Evolutionary conservation across 2,888 invertebrate species (phyloP), one percentile per base, ranked within the genome.

Genomic region (Pheosia gnoma): DNA sequence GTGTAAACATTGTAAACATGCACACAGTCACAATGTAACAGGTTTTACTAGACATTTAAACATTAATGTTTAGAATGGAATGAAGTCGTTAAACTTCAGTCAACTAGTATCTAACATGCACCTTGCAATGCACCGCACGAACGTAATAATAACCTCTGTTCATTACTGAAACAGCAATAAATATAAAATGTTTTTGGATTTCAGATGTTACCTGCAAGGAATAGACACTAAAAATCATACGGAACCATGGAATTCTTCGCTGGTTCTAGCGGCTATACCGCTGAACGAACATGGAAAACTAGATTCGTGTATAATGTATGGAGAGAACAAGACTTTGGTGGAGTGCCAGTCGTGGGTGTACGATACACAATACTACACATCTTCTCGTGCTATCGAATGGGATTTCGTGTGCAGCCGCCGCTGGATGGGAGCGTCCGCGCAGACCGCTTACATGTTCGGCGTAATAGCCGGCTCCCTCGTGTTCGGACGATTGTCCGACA

Each of bases 401-500:
- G 89, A 96, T 82, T 96, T 97, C 64, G 97, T 98, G 0, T 98
- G 98, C 83, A 95, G 95, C 67, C 92, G 94, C 51, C 94, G 97
- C 55, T 98, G 97, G 97, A 96, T 97, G 96, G 96, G 97, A 3
- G 96, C 98, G 0, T 86, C 96, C 1, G 96, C 97, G 0, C 97
- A 98, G 81, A 96, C 96, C 0, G 88, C 94, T 2, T 97, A 96
- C 83, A 98, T 98, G 98, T 94, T 97, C 79, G 98, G 98, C 7
- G 97, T 97, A 5, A 96, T 98, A 70, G 91, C 95, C 0, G 98
- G 97, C 0, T 97, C 97, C 0, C 95, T 97, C 0, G 94, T 95
- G 0, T 92, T 97, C 38, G 98, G 98, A 10, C 95, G 96, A 61
- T 86, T 97, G 77, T 97, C 97, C 3, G 98, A 98, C 79, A 96